Base-by-base conservation (phyloP, 2,888 invertebrate species). In the Bhutanitis thaidina region DNA sequence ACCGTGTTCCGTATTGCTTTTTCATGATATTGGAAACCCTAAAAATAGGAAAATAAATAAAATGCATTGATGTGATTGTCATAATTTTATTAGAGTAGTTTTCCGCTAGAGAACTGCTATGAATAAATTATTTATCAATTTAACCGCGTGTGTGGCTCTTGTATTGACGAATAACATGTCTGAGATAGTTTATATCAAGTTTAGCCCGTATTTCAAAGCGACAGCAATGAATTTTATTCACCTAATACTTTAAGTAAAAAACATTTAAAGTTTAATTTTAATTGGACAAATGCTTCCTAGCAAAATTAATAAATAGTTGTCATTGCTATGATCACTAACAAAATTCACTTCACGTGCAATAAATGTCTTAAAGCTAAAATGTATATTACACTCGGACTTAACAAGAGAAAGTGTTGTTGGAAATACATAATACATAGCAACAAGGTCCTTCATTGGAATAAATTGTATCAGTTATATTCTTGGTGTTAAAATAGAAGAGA, bases 101-200 rank as follows among this genome's bases (percentile, higher is more conserved):
- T 61, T 66, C 64, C 53, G 57, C 56, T 61, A 69, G 58, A 68
- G 64, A 67, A 69, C 59, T 64, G 64, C 62, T 60, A 30, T 27
- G 69, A 72, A 67, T 70, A 71, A 65, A 67, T 65, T 63, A 65
- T 62, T 57, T 62, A 53, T 27, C 64, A 61, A 56, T 41, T 77
- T 20, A 77, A 79, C 76, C 74, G 69, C 75, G 57, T 60, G 69
- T 71, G 77, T 79, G 74, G 75, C 74, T 39, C 16, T 27, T 27
- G 8, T 8, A 27, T 2, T 30, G 30, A n/a, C 12, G 13, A 12
- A 12, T 5, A 12, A 1, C 34, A 12, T 12, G 12, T 7, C 7
- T 13, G 27, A 14, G 7, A 10, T 15, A 30, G 29, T 37, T 16
- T 8, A 45, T 14, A n/a, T n/a, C n/a, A n/a, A 36, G 13, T 14